phyloP scores from a whole-genome alignment of 2,113 vertebrate species.

The Geococcyx californianus region DNA sequence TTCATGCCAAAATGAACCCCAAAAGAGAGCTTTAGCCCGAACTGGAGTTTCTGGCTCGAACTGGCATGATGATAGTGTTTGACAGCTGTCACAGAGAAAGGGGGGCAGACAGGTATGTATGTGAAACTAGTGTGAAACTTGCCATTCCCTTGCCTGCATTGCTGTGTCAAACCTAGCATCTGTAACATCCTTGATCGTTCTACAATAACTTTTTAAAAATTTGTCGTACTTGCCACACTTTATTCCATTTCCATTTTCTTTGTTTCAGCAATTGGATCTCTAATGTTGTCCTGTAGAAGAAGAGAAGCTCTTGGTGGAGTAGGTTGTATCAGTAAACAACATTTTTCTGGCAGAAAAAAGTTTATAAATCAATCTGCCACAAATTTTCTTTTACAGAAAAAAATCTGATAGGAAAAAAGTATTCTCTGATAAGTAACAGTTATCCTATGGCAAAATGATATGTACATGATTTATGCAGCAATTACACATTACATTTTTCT shows the following conservation, averaged over 20 bases:
- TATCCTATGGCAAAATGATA: background rate
- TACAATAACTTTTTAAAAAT: background rate
- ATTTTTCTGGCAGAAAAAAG: background rate
- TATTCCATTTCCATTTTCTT: background rate
- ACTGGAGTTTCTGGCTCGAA: background rate
- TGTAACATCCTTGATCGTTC: background rate
- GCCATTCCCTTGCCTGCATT: background rate
- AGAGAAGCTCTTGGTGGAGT: background rate
- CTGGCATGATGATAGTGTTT: rapidly evolving
- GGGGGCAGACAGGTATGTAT: rapidly evolving
- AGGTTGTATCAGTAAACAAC: background rate
- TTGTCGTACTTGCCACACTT: background rate
- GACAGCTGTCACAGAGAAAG: background rate
- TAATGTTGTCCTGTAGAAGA: background rate
- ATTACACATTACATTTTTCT: background rate
- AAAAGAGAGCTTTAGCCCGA: background rate
- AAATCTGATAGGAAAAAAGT: background rate
- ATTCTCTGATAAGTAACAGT: background rate
- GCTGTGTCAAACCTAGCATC: background rate
- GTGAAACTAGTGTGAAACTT: background rate
- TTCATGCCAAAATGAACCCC: background rate
- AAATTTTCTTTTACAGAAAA: background rate
- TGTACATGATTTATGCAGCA: background rate
- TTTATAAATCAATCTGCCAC: background rate
- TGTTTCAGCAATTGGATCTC: background rate